Evolutionary conservation across 2,888 invertebrate species (phyloP).

Genomic region (Stenoptilia bipunctidactyla): DNA sequence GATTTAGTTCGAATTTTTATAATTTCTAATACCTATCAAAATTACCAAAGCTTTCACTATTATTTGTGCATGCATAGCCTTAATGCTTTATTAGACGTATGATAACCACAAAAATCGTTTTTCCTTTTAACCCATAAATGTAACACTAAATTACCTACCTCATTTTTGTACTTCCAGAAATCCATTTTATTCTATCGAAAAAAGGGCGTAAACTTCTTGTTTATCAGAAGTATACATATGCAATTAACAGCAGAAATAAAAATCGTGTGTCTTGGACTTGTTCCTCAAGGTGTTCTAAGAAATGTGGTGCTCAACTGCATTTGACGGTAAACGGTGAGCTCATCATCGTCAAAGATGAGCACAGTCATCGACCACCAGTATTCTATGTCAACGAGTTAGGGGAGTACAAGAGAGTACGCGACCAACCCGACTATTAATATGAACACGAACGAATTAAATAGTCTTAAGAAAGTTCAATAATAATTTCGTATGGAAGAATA

Average conservation of each 20-base stretch:
- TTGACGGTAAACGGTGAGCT: conserved; percentile 31
- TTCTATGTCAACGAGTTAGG: conserved; percentile 41
- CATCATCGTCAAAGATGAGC: conserved; percentile 26
- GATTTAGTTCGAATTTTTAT: too few species aligned
- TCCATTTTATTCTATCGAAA: conserved; percentile 48
- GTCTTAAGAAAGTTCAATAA: too few species aligned
- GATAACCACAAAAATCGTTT: too few species aligned
- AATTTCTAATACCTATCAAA: too few species aligned
- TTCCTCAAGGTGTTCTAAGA: conserved; percentile 46
- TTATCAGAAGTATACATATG: conserved; percentile 39
- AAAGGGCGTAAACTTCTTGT: conserved; percentile 42
- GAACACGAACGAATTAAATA: too few species aligned
- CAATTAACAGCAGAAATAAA: conserved; percentile 21
- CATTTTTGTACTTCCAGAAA: conserved; percentile 47
- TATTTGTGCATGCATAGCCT: too few species aligned
- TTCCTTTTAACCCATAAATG: too few species aligned
- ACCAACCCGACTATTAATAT: too few species aligned
- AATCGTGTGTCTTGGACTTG: conserved; percentile 39
- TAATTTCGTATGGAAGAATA: too few species aligned
- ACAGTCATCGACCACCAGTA: conserved; percentile 42
- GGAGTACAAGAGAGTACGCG: conserved; percentile 21
- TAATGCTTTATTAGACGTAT: too few species aligned
- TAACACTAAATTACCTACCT: too few species aligned
- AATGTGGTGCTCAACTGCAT: conserved; percentile 40
- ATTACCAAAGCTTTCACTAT: too few species aligned